Evolutionary conservation across 1,140 invertebrate genomes (phyloP).

Genomic region (Bombus breviceps): DNA sequence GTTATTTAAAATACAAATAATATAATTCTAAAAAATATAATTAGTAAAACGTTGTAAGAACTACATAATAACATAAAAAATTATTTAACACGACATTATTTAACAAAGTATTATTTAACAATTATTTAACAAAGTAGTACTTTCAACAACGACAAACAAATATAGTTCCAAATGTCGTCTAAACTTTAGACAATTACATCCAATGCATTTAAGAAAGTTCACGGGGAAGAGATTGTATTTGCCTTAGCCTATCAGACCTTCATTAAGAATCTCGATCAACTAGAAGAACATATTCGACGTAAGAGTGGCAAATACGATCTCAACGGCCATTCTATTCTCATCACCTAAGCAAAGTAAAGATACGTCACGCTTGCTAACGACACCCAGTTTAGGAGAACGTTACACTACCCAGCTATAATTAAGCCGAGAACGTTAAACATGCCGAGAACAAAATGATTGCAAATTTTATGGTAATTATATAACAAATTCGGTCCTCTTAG

Average conservation of each 20-base stretch:
- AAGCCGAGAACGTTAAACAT: background rate
- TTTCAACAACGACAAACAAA: background rate
- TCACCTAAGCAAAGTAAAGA: background rate
- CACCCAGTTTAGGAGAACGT: background rate
- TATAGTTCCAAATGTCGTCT: background rate
- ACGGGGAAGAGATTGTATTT: background rate
- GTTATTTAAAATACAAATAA: background rate
- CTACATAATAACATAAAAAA: background rate
- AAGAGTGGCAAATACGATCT: background rate
- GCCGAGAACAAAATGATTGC: background rate
- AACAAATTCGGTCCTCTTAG: background rate
- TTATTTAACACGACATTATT: background rate
- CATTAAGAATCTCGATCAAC: background rate
- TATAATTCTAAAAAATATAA: background rate
- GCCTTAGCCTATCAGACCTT: background rate
- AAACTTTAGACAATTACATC: background rate
- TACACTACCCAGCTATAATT: background rate
- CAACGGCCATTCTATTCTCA: background rate
- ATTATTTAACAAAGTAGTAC: background rate
- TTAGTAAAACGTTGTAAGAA: background rate
- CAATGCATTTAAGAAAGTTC: background rate
- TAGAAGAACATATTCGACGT: background rate
- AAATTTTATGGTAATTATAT: background rate
- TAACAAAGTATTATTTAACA: too few species aligned
- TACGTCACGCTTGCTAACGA: background rate